Evolutionary conservation across 2,113 vertebrate species (phyloP), one percentile per base, ranked within the genome.

Genomic region (Chlorodrepanis virens): DNA sequence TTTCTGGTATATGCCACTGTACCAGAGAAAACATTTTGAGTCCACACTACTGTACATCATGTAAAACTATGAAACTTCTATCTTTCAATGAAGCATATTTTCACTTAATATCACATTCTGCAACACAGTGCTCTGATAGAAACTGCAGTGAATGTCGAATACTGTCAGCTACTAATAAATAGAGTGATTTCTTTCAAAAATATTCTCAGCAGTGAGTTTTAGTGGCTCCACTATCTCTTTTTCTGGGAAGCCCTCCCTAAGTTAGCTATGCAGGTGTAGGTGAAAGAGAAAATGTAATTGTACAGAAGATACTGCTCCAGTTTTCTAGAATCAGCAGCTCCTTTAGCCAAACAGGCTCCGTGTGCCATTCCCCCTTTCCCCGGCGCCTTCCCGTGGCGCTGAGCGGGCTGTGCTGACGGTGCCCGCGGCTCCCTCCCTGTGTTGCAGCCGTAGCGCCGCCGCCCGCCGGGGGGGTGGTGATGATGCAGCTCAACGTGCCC

Each of bases 401-500:
- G 18, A 3, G 54, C 47, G 14, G 47, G 50, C 9, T 1, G 44
- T 4, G 83, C 52, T 86, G 44, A 86, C 71, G 2, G 23, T 7
- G 29, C 18, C 18, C 16, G 45, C 1, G 14, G 18, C 45, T 88
- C 96, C 56, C 50, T 52, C 96, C 39, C 52, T 96, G 49, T 89
- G 83, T 95, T 94, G 59, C 82, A 98, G 98, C 98, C 37, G 92
- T 97, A 60, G 97, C 98, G 44, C 96, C 98, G 20, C 98, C 98
- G 80, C 97, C 98, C 84, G 96, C 97, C 87, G 98, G 98, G 65
- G 98, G 99, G 45, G 98, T 99, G 98, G 94, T 99, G 93, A 99
- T 99, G 99, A 99, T 99, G 98, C 99, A 99, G 93, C 98, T 99
- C 93, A 98, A 95, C 31, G 90, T 98, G 77, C 98, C 99, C 68